phyloP scores from a whole-genome alignment of 2,113 vertebrate genomes.

The Nettapus auritus region DNA sequence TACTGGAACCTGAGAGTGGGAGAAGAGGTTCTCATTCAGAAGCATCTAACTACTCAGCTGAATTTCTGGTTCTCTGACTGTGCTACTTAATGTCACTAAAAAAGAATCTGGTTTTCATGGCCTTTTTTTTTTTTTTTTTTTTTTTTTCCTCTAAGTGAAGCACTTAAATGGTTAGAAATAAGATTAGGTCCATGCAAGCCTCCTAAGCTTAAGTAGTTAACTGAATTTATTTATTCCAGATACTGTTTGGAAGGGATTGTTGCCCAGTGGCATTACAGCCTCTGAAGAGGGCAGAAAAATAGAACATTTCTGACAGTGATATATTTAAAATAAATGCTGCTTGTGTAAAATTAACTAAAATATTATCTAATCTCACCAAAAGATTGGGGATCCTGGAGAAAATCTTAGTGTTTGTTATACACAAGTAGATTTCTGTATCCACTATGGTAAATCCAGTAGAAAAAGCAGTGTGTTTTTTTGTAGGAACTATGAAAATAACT shows the following conservation, averaged over 20 bases:
- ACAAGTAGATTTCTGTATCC: not conserved
- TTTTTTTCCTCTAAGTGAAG: not conserved
- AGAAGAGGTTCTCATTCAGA: not conserved
- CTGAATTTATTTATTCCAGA: not conserved
- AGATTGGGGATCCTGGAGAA: not conserved
- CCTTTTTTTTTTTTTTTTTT: too few species aligned
- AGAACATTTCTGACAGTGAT: not conserved
- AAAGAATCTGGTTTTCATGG: not conserved
- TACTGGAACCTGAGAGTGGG: conserved; percentile 76
- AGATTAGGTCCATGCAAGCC: not conserved
- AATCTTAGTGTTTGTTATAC: not conserved
- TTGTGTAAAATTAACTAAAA: not conserved
- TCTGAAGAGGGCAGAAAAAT: not conserved
- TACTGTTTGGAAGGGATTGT: not conserved
- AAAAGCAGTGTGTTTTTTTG: not conserved
- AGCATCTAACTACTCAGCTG: not conserved
- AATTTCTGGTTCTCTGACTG: not conserved
- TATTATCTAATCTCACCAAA: not conserved
- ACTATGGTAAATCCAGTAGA: not conserved
- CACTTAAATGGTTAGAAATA: not conserved
- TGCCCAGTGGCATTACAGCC: not conserved
- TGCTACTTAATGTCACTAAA: not conserved
- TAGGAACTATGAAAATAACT: not conserved
- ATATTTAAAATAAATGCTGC: not conserved
- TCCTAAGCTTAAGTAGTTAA: not conserved